Evolutionary conservation across 2,797 vertebrate species (phyloP).

Genomic region (Gymnothorax reevesii): DNA sequence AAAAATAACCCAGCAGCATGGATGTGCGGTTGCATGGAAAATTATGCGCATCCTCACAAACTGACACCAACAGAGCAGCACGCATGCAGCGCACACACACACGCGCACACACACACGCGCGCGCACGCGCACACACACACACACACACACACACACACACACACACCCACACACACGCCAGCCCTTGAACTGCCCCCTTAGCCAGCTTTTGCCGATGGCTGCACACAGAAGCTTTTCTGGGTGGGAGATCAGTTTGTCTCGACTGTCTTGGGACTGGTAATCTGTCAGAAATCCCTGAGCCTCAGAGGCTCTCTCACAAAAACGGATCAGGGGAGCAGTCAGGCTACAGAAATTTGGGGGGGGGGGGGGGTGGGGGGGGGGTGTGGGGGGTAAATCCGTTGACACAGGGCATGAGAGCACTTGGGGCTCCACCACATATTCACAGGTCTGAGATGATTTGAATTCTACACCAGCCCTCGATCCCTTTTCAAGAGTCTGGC

Average conservation of each 20-base stretch:
- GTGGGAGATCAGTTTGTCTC: slow-evolving; percentile 58
- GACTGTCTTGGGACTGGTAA: slow-evolving; percentile 56
- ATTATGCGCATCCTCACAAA: no score
- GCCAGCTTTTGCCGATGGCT: slow-evolving; percentile 51
- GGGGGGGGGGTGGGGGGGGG: background rate
- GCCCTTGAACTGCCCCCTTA: background rate
- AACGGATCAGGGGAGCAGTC: slow-evolving; percentile 19
- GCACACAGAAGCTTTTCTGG: slow-evolving; percentile 59
- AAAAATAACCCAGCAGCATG: slow-evolving; percentile 33
- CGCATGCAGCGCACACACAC: no score
- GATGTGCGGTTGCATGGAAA: background rate
- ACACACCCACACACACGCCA: background rate
- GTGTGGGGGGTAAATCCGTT: slow-evolving; percentile 21
- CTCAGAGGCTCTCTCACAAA: slow-evolving; percentile 54
- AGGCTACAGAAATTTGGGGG: slow-evolving; percentile 49
- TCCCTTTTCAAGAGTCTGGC: background rate
- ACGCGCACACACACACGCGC: slow-evolving; percentile 16
- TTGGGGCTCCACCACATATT: background rate
- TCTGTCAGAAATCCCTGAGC: slow-evolving; percentile 60
- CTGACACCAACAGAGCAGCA: no score
- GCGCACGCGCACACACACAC: no score
- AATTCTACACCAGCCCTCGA: background rate
- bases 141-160: background rate
- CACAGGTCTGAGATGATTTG: background rate
- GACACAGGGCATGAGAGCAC: slow-evolving; percentile 13